These are phyloP conservation scores for Drosophila athabasca DNA, from an alignment of 1,140 invertebrate genomes.

Conservation along the genomic window DNA sequence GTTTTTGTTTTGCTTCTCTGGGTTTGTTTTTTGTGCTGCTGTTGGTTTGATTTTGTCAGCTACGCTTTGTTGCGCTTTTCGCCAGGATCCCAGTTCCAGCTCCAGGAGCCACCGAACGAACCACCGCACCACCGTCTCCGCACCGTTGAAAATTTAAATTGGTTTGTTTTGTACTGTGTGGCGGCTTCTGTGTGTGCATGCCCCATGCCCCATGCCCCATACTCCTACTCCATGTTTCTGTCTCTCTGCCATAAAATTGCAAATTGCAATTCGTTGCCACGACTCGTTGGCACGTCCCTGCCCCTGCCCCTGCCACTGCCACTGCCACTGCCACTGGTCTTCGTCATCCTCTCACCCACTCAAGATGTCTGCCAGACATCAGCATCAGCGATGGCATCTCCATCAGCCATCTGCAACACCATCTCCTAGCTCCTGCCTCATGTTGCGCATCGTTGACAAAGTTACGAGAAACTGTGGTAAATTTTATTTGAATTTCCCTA, in stretches of 20 bases:
- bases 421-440: conserved; percentile 14
- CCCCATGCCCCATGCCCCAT: too few species aligned
- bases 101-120: conserved; percentile 18
- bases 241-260: conserved; percentile 77
- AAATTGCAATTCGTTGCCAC: conserved; percentile 78
- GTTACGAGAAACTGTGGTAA: conserved; percentile 79
- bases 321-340: neutral
- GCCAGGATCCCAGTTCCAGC: conserved; percentile 41
- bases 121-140: conserved; percentile 14
- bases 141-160: conserved; percentile 77
- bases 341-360: neutral
- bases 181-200: conserved; percentile 33
- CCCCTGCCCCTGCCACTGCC: too few species aligned
- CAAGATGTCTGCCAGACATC: conserved; percentile 45
- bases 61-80: conserved; percentile 80
- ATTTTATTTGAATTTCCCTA: conserved; percentile 80
- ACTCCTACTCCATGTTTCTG: conserved; percentile 23
- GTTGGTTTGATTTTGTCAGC: conserved; percentile 76
- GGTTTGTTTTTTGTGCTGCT: conserved; percentile 11
- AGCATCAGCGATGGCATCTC: conserved; percentile 42
- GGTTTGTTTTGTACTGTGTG: conserved; percentile 78
- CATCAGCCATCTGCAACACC: conserved; percentile 25
- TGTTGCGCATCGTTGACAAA: conserved; percentile 81
- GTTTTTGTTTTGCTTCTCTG: conserved; percentile 32
- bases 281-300: conserved; percentile 60